phyloP scores from a whole-genome alignment of 2,113 vertebrate species.

The Oplegnathus fasciatus region DNA sequence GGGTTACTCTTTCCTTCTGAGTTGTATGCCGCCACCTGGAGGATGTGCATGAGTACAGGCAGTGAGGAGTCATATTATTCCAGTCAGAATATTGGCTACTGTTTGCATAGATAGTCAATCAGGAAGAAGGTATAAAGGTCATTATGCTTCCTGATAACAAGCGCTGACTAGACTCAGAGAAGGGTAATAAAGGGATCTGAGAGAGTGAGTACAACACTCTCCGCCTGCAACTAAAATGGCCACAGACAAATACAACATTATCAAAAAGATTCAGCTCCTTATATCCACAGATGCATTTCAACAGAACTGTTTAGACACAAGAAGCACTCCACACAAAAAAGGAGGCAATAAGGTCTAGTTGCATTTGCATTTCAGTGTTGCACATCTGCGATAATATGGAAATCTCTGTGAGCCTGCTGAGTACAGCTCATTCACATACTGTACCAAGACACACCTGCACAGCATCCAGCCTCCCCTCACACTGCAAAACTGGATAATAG shows the following conservation, averaged over 20 bases:
- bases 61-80: slow-evolving; percentile 8
- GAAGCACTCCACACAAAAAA: slow-evolving; percentile 7
- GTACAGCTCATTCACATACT: slow-evolving; percentile 28
- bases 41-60: slow-evolving; percentile 41
- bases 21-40: slow-evolving; percentile 95
- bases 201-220: background rate
- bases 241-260: slow-evolving; percentile 30
- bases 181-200: slow-evolving; percentile 17
- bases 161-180: background rate
- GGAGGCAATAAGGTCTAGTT: slow-evolving; percentile 35
- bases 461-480: slow-evolving; percentile 9
- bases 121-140: slow-evolving; percentile 26
- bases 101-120: slow-evolving; percentile 12
- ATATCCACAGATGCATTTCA: background rate
- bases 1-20: slow-evolving; percentile 97
- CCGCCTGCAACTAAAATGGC: slow-evolving; percentile 24
- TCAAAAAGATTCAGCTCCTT: slow-evolving; percentile 19
- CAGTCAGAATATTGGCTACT: background rate
- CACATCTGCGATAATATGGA: slow-evolving; percentile 38
- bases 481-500: slow-evolving; percentile 53
- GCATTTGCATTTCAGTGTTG: slow-evolving; percentile 47
- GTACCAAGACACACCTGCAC: slow-evolving; percentile 47
- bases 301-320: slow-evolving; percentile 2
- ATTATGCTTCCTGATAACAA: slow-evolving; percentile 45
- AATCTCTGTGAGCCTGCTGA: slow-evolving; percentile 44